A percentile compares a stretch with the other conserved stretches of the same genome.
phyloP scores from a whole-genome alignment of 2,888 invertebrate species.

The Chrysolina americana region DNA sequence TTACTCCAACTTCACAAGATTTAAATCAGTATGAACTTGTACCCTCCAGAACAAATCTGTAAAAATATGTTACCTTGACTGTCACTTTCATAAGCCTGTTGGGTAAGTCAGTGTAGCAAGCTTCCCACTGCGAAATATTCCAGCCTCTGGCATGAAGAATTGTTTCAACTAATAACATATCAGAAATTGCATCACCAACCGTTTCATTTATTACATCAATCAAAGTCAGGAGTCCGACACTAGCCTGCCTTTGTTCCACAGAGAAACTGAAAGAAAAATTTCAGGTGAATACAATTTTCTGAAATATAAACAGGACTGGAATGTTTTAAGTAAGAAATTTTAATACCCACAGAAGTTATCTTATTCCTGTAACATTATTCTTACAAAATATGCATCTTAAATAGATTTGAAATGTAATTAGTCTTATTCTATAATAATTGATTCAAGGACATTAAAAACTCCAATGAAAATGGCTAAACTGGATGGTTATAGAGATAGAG shows the following conservation, averaged over 20 bases:
- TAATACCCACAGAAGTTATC: no score
- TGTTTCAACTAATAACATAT: constrained; percentile 93
- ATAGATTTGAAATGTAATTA: no score
- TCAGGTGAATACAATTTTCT: not conserved
- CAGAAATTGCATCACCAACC: constrained; percentile 97
- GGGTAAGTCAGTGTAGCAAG: constrained; percentile 88
- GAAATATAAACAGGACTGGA: not conserved
- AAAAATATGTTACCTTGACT: constrained; percentile 74
- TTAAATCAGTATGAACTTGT: no score
- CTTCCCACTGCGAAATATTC: constrained; percentile 85
- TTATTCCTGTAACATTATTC: no score
- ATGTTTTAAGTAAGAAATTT: no score
- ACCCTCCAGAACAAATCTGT: no score
- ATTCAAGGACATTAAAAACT: no score
- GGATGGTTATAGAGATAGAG: no score
- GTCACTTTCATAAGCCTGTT: constrained; percentile 90
- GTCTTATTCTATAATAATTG: no score
- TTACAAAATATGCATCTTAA: no score
- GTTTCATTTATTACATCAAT: constrained; percentile 94
- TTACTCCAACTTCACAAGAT: no score
- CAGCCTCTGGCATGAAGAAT: constrained; percentile 88
- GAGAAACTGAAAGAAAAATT: constrained; percentile 37
- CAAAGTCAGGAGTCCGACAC: constrained; percentile 76
- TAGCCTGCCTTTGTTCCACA: constrained; percentile 71
- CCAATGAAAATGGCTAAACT: no score